Evolutionary conservation across 1,140 invertebrate species (phyloP).

Genomic region (Heterodera schachtii): DNA sequence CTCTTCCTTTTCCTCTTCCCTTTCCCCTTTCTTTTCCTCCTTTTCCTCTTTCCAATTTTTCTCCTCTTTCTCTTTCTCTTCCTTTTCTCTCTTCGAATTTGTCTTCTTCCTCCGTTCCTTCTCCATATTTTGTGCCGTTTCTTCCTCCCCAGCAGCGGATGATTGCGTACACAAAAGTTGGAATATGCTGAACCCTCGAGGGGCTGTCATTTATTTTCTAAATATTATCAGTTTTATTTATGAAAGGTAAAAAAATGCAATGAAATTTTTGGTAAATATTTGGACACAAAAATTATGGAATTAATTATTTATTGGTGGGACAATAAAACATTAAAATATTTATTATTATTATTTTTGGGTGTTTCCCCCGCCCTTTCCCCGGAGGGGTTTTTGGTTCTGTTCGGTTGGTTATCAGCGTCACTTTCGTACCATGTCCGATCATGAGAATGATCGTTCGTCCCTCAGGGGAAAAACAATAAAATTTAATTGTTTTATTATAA

Average conservation of each 20-base stretch:
- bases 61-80: not conserved
- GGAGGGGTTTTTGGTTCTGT: not conserved
- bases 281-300: not conserved
- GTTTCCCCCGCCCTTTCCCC: not conserved
- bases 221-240: no score
- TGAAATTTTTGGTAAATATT: no score
- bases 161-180: not conserved
- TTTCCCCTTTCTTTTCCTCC: not conserved
- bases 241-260: no score
- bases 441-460: not conserved
- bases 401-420: not conserved
- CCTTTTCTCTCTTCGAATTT: not conserved
- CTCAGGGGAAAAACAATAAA: not conserved
- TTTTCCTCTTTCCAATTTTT: not conserved
- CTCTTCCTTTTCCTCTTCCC: no score
- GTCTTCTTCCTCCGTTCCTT: not conserved
- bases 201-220: not conserved
- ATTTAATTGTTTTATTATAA: not conserved
- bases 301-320: not conserved
- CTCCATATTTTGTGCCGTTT: not conserved
- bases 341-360: not conserved
- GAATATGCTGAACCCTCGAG: slow-evolving; percentile 7
- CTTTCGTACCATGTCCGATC: not conserved
- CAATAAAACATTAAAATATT: not conserved
- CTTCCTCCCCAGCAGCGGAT: not conserved